phyloP scores from a whole-genome alignment of 2,113 vertebrate species.

The Sclerurus mexicanus region DNA sequence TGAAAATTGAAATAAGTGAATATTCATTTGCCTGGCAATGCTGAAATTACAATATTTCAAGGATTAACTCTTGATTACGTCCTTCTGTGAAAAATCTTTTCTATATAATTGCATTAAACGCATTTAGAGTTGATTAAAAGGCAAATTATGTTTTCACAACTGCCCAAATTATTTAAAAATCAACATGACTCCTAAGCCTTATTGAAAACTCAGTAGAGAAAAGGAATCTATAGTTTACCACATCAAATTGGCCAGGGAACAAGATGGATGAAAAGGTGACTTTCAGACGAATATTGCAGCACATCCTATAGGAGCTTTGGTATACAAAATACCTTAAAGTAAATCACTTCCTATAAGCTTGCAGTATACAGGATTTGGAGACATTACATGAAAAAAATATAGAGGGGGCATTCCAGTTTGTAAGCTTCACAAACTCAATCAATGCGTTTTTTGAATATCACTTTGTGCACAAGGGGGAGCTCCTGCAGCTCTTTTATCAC shows the following conservation, averaged over 20 bases:
- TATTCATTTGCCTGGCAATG: neutral
- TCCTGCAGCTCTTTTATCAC: conserved; percentile 36
- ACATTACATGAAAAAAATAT: neutral
- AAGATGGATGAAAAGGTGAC: neutral
- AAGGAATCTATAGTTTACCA: neutral
- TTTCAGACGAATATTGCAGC: neutral
- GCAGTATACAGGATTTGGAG: neutral
- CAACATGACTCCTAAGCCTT: neutral
- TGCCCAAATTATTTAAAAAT: neutral
- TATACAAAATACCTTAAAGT: neutral
- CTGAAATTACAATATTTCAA: neutral
- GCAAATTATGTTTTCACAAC: neutral
- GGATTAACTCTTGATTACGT: neutral
- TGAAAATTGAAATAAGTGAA: neutral
- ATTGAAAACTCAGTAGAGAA: neutral
- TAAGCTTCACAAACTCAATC: neutral
- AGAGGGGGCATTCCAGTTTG: neutral
- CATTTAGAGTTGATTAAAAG: neutral
- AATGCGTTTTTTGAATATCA: neutral
- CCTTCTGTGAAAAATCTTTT: neutral
- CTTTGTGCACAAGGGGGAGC: conserved; percentile 67
- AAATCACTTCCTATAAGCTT: neutral
- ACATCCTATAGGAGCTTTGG: neutral
- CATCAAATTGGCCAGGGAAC: neutral
- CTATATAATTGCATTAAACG: neutral